Evolutionary conservation across 2,113 vertebrate species (phyloP).

Genomic region (Hippolais icterina): DNA sequence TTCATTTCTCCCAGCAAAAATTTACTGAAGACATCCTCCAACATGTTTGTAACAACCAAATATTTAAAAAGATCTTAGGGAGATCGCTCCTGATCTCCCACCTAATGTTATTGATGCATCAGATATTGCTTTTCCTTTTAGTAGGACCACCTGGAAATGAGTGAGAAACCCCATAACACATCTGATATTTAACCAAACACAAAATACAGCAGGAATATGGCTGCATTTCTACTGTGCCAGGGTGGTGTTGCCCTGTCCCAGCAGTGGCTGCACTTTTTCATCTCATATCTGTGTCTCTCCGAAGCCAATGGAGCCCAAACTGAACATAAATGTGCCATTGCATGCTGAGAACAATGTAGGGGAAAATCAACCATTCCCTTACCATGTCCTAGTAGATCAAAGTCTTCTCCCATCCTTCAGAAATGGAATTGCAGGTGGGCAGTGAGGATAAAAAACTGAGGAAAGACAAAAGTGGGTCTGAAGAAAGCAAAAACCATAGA

Average conservation of each 20-base stretch:
- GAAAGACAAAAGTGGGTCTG: background rate
- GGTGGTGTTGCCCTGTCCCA: background rate
- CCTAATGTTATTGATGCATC: background rate
- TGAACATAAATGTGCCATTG: fast-evolving
- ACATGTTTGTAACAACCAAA: background rate
- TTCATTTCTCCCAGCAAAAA: background rate
- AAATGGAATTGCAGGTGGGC: background rate
- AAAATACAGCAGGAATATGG: background rate
- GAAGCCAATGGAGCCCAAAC: background rate
- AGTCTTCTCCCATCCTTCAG: background rate
- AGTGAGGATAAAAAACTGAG: background rate
- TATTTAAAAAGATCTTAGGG: background rate
- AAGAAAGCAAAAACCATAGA: background rate
- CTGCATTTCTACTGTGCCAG: background rate
- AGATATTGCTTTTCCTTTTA: background rate
- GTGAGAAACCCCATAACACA: background rate
- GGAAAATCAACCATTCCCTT: background rate
- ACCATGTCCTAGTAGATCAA: background rate
- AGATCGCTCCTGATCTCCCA: background rate
- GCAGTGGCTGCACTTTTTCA: background rate
- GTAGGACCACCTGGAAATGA: background rate
- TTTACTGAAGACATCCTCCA: background rate
- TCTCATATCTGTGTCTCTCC: background rate
- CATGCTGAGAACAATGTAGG: background rate
- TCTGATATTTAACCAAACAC: background rate